Evolutionary conservation across 2,797 vertebrate genomes (phyloP).

Genomic region (Hozukius guyotensis): DNA sequence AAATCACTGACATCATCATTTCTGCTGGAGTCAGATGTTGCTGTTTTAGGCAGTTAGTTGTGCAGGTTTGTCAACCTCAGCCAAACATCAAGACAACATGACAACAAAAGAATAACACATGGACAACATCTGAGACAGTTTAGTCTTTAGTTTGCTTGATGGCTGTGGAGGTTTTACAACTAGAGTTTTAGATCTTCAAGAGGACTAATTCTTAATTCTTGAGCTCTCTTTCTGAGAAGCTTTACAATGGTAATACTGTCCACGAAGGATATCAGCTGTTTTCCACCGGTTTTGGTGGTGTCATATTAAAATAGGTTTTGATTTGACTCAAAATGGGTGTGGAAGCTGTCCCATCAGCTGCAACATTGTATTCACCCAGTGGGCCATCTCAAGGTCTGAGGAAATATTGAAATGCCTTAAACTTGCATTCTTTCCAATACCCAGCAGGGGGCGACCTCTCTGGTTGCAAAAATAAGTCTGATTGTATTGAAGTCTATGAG

Average conservation of each 20-base stretch:
- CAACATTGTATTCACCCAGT: background rate
- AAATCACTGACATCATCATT: background rate
- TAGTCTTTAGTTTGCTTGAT: background rate
- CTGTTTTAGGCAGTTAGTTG: background rate
- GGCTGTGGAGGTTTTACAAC: background rate
- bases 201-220: background rate
- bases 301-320: background rate
- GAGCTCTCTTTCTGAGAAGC: background rate
- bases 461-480: too few relatives aligned
- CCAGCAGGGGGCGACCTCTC: too few relatives aligned
- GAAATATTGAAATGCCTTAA: too few relatives aligned
- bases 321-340: background rate
- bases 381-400: too few relatives aligned
- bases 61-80: background rate
- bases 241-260: background rate
- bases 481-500: too few relatives aligned
- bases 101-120: background rate
- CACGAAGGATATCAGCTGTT: background rate
- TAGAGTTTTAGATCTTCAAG: background rate
- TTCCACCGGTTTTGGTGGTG: background rate
- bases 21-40: background rate
- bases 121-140: background rate
- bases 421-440: too few relatives aligned
- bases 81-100: background rate
- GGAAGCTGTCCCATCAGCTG: background rate